A percentile compares a stretch with the other conserved stretches of the same genome.
Evolutionary conservation across 2,888 invertebrate species (phyloP).

Genomic region (Apamea epomidion): DNA sequence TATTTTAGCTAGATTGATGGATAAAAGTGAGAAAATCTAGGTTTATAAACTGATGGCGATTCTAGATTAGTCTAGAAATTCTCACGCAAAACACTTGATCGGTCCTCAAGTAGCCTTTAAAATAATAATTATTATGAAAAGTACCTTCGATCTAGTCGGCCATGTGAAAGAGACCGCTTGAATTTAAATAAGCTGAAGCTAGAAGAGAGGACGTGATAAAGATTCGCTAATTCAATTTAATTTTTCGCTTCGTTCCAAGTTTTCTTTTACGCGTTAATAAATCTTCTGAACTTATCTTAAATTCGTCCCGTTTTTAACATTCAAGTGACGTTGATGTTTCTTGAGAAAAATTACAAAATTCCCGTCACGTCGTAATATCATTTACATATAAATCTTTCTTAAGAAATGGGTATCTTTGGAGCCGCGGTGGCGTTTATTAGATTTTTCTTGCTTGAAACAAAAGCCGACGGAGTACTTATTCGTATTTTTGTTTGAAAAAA

Average conservation of each 20-base stretch:
- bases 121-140: slow-evolving; percentile 4
- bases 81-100: slow-evolving; percentile 8
- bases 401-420: slow-evolving; percentile 53
- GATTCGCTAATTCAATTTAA: slow-evolving; percentile 37
- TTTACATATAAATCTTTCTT: slow-evolving; percentile 65
- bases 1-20: not conserved
- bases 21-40: not conserved
- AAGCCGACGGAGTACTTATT: slow-evolving; percentile 36
- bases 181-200: slow-evolving; percentile 7
- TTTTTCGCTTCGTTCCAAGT: slow-evolving; percentile 32
- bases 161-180: not conserved
- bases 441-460: slow-evolving; percentile 45
- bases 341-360: slow-evolving; percentile 53
- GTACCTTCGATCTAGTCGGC: not conserved
- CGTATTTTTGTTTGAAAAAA: slow-evolving; percentile 30
- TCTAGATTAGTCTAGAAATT: not conserved
- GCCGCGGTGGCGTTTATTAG: slow-evolving; percentile 44
- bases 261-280: slow-evolving; percentile 37
- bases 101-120: not conserved
- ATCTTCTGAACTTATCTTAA: slow-evolving; percentile 39
- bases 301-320: slow-evolving; percentile 46
- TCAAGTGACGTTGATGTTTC: slow-evolving; percentile 53
- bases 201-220: not conserved
- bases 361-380: slow-evolving; percentile 64
- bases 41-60: not conserved